Base-by-base conservation (phyloP, 2,113 vertebrate genomes). In the Gadus macrocephalus region DNA sequence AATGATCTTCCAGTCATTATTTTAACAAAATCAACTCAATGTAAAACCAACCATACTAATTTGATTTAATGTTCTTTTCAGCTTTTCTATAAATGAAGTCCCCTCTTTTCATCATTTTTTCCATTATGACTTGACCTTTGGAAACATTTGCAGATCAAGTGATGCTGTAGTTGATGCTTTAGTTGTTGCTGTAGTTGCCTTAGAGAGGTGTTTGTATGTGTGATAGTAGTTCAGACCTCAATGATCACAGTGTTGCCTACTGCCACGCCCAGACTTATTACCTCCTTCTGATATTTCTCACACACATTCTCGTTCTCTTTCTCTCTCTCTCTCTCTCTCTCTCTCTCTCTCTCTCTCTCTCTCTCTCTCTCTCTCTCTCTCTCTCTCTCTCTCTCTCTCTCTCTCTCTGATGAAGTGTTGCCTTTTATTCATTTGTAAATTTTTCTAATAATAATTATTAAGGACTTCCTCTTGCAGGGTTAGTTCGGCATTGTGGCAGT, bases 381-480 rank as follows among this genome's bases (percentile, higher is more conserved):
- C 0, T 19, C 2, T 53, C 4, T 63, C 25, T 42, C 15, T 49
- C 35, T 16, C 70, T 17, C 17, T 55, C 66, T 64, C 25, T 25
- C 25, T 25, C 25, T 25, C 25, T 25, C 25, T 62, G 16, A 20
- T 20, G 20, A 25, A 49, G 12, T 53, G 15, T 35, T 5, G 0
- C 28, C 15, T 55, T 22, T 58, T 28, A 28, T 27, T 31, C 17
- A 1, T 65, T 35, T 35, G 38, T 3, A 28, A 49, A 17, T 73
- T 59, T 27, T 69, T 64, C 61, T 60, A 67, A 59, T 19, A 78
- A 70, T 49, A 49, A 49, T 69, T 66, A 78, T 84, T 74, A 82
- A 75, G 71, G 81, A 70, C 79, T 87, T 79, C 73, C 76, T 76
- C 73, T 77, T 78, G 72, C 78, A 75, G 68, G 22, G 69, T 68